Conservation (phyloP, 1,140 invertebrate genomes). For the Thaumatotibia leucotreta region DNA sequence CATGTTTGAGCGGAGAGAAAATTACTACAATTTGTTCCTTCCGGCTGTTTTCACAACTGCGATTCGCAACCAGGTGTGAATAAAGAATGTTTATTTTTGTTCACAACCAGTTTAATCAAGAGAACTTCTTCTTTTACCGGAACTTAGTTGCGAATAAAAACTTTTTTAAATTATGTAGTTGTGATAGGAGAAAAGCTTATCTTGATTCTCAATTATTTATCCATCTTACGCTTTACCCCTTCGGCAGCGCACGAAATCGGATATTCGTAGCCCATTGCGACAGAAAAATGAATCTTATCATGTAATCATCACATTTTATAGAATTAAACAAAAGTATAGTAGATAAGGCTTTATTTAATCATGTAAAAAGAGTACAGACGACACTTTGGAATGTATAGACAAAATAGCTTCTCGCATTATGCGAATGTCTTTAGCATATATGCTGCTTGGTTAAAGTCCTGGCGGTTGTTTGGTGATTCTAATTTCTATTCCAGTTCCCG, state of each 20-base stretch:
- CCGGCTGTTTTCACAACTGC: slow-evolving; percentile 14
- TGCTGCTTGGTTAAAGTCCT: background rate
- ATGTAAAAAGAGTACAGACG: background rate
- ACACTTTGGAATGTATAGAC: background rate
- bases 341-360: background rate
- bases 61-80: slow-evolving; percentile 14
- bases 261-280: background rate
- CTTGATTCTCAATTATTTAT: background rate
- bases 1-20: too few species aligned
- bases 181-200: background rate
- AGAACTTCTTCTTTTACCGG: background rate
- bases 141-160: slow-evolving; percentile 3
- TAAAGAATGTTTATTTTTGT: too few species aligned
- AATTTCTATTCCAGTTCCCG: too few species aligned
- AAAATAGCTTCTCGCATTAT: slow-evolving; percentile 8
- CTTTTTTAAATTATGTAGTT: background rate
- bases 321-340: background rate
- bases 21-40: too few species aligned
- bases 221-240: too few species aligned
- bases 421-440: background rate
- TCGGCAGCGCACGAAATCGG: too few species aligned
- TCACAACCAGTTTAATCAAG: slow-evolving; percentile 8
- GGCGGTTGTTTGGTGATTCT: background rate
- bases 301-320: background rate
- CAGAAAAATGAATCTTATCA: background rate